These are phyloP conservation scores for Laterallus jamaicensis DNA, from an alignment of 2,113 vertebrate species.

Conservation along the genomic window DNA sequence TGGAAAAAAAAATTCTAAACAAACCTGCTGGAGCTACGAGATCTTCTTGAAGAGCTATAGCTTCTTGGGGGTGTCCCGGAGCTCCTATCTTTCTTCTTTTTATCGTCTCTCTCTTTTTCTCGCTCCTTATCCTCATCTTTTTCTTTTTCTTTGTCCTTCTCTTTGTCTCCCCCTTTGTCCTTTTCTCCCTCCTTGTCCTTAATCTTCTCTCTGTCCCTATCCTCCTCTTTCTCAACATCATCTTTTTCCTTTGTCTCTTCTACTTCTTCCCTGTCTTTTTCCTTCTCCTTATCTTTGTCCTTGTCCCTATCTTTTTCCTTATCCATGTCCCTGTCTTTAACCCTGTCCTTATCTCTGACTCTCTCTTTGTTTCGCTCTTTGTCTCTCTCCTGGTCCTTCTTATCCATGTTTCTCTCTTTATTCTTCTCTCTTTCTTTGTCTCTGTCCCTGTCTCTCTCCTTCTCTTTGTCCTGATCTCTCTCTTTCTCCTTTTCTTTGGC, in stretches of 20 bases:
- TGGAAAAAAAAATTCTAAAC: not conserved
- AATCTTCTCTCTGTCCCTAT: not conserved
- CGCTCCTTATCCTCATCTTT: not conserved
- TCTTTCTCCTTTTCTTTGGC: no score
- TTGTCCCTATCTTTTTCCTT: conserved; percentile 62
- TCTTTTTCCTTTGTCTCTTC: conserved; percentile 10
- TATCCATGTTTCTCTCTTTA: conserved; percentile 52
- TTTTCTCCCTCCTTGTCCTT: not conserved
- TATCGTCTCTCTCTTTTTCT: conserved; percentile 69
- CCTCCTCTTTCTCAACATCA: not conserved
- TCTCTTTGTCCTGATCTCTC: conserved; percentile 58
- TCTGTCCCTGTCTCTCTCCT: conserved; percentile 58
- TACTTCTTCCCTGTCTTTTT: not conserved
- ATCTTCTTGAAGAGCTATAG: conserved; percentile 71
- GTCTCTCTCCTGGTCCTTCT: conserved; percentile 61
- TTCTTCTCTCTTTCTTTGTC: conserved; percentile 61
- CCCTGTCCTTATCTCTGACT: conserved; percentile 61
- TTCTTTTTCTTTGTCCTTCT: not conserved
- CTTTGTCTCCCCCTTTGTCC: not conserved
- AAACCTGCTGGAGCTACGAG: conserved; percentile 81
- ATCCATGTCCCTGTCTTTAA: conserved; percentile 50
- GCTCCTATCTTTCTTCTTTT: conserved; percentile 77
- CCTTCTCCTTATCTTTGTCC: not conserved
- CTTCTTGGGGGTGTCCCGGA: conserved; percentile 75
- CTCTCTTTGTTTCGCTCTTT: conserved; percentile 59